A percentile compares a stretch with the other conserved stretches of the same genome.
phyloP scores from a whole-genome alignment of 2,797 vertebrate genomes.

The Megalops cyprinoides region DNA sequence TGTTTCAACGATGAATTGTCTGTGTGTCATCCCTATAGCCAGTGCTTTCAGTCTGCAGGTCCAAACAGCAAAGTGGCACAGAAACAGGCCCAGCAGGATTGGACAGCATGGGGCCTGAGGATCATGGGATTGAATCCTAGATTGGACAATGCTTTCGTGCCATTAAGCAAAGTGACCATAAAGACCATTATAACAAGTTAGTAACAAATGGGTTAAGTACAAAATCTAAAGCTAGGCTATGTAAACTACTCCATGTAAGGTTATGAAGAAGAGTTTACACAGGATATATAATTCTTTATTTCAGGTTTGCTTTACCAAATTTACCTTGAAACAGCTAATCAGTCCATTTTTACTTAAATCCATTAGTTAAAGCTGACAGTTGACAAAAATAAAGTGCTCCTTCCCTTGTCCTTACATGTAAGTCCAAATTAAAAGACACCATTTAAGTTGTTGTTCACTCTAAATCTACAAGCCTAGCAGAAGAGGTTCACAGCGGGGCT shows the following conservation, averaged over 20 bases:
- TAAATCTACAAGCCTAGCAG: neutral
- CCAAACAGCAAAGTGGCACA: neutral
- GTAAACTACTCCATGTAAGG: neutral
- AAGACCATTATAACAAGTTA: too few species aligned
- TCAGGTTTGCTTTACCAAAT: neutral
- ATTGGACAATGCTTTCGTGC: too few species aligned
- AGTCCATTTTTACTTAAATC: neutral
- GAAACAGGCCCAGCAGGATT: neutral
- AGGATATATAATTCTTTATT: neutral
- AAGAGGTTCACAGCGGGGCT: neutral
- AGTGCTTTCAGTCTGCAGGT: too few species aligned
- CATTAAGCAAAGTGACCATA: too few species aligned
- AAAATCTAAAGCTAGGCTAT: neutral
- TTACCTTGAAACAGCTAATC: neutral
- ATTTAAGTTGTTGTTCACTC: neutral
- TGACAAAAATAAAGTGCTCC: neutral
- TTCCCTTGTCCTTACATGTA: neutral
- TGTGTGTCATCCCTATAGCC: too few species aligned
- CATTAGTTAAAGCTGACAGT: neutral
- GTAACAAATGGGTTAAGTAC: too few species aligned
- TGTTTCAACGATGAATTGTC: neutral
- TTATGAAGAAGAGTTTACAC: neutral
- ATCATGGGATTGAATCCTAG: neutral
- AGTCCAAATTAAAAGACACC: neutral
- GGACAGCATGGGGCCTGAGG: neutral